Evolutionary conservation across 1,140 invertebrate genomes (phyloP), one percentile per base, ranked within the genome.

Genomic region (Yoshiicerus persimilis): DNA sequence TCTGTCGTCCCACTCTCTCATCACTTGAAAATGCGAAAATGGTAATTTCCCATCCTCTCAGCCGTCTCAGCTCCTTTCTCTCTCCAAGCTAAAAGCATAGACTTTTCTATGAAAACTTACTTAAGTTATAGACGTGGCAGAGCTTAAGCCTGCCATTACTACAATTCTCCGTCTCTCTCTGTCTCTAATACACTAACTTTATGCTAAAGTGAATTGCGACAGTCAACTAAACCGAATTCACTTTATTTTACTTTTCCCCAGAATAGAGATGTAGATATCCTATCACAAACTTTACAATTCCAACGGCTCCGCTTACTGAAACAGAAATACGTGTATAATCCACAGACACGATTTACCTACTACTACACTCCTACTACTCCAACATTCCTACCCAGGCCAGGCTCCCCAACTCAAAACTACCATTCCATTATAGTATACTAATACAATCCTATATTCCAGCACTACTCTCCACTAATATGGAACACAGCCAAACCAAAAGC

Each of bases 11-110:
- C 64, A 39, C 36, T 70, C 86, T 86, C 56, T 86, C 64, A 70
- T 64, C 75, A 39, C 36, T 85, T 85, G 20, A 84, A 88, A 88
- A 88, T 88, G 80, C 56, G 47, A 84, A 88, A 88, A 88, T 88
- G 87, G 87, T 88, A 88, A 88, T 88, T 88, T 88, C 47, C 39
- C 41, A n/a, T 62, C 84, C n/a, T n/a, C n/a, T n/a, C n/a, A n/a
- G n/a, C n/a, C n/a, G n/a, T 47, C 38, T 41, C 41, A 4, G 10
- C 77, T 25, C 9, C 1, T n/a, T 34, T 11, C 20, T 83, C 77
- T 32, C 6, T 32, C 5, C 5, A 2, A 11, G 4, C 5, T 30
- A 6, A 27, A 4, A 27, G n/a, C 6, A 47, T 47, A 16, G 25
- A 70, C 25, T 30, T 32, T 6, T 13, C 9, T 2, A 10, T 36